Base-by-base conservation (phyloP, 2,888 invertebrate genomes). In the Noctua janthina region DNA sequence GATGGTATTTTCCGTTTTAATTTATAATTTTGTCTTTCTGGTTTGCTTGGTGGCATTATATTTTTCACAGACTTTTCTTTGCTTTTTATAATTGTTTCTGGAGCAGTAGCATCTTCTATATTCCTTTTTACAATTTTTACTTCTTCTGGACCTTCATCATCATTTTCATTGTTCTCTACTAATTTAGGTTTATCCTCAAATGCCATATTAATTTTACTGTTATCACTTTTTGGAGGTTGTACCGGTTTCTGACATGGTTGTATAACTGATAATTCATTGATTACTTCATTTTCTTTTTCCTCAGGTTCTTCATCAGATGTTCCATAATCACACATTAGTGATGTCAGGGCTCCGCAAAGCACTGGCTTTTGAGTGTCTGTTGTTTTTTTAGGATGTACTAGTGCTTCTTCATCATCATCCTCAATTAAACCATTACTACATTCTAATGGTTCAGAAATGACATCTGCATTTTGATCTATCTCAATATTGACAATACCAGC, bases 251-350 rank as follows among this genome's bases (percentile, higher is more conserved):
- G 13, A 35, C 59, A 46, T n/a, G n/a, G n/a, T 62, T 39, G 17
- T 74, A 15, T 46, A 69, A 51, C 39, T 46, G 35, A n/a, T 64
- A 39, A 7, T 59, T 76, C 74, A 39, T 70, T 56, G 10, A 43
- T 8, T 7, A 29, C 49, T 72, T 80, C 59, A 54, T 82, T 88
- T 80, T 79, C 69, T 82, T 70, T 69, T 49, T 76, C 67, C 74
- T 79, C 86, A n/a, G 74, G 67, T 84, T 90, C 79, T 78, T 97
- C 97, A 91, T 97, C 97, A 81, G 97, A 97, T 79, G 97, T 96
- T 71, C 94, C 96, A 94, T 98, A 98, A 78, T 97, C 96, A 89
- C 96, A 96, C 90, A 98, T 97, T 46, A 98, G 93, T 77, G 96
- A 96, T 69, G 97, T 96, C 83, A 98, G 92, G 23, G 97, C 97